A percentile compares a stretch with the other conserved stretches of the same genome.
Conservation (phyloP, 2,797 vertebrate species). For the Lutra lutra region DNA sequence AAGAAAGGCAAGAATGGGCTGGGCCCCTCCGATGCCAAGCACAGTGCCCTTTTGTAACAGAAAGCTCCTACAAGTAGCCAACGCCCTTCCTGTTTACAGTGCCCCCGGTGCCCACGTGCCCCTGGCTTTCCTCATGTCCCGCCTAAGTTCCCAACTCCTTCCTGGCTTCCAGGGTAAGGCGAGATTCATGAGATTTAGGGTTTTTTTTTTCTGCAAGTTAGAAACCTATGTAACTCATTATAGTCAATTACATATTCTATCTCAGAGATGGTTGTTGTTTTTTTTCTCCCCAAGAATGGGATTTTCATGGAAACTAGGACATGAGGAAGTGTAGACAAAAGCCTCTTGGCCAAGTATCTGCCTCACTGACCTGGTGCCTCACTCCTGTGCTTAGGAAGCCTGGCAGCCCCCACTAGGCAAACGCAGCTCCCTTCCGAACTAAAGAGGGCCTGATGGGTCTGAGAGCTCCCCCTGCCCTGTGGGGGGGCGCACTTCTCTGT, state of each 20-base stretch:
- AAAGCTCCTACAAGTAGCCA: slow-evolving; percentile 60
- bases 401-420: background rate
- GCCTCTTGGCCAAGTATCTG: background rate
- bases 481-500: fast-evolving
- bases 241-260: background rate
- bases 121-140: background rate
- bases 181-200: background rate
- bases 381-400: background rate
- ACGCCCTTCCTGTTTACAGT: slow-evolving; percentile 65
- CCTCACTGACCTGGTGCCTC: background rate
- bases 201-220: background rate
- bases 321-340: background rate
- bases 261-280: background rate
- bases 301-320: background rate
- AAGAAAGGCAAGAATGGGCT: background rate
- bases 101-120: background rate
- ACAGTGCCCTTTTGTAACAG: slow-evolving; percentile 50
- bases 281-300: fast-evolving
- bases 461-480: background rate
- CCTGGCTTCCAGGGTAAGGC: background rate
- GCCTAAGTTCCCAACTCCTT: background rate
- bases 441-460: background rate
- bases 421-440: background rate
- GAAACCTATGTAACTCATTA: background rate
- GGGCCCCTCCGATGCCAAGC: background rate